Percentiles rank a stretch among this genome's conserved stretches.
These are phyloP conservation scores for Pristis pectinata DNA, from an alignment of 2,797 vertebrate species.

Conservation along the genomic window DNA sequence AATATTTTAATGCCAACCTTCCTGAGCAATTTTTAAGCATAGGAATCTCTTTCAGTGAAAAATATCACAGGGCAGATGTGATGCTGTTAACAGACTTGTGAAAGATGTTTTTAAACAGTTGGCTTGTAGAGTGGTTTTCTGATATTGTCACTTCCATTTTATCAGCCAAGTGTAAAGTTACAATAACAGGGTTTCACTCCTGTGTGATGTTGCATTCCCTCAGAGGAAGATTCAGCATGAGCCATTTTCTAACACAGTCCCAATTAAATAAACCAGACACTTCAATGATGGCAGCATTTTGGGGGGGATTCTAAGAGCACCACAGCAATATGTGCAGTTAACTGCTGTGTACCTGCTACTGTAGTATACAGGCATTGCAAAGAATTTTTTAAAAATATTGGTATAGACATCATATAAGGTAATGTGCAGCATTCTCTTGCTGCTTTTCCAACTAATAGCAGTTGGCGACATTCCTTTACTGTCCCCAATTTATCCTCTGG, in stretches of 20 bases:
- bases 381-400: neutral
- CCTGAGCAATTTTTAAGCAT: neutral
- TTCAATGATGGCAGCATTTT: neutral
- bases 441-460: neutral
- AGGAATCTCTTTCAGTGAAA: neutral
- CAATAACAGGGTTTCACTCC: constrained; percentile 19
- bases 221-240: neutral
- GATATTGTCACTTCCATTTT: constrained; percentile 29
- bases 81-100: constrained; percentile 18
- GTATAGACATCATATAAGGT: neutral
- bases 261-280: constrained; percentile 3
- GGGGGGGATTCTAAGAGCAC: neutral
- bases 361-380: neutral
- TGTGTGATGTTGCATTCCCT: neutral
- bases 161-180: constrained; percentile 29
- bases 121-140: constrained; percentile 10
- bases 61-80: constrained; percentile 14
- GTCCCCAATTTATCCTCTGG: neutral
- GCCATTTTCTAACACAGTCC: neutral
- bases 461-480: neutral
- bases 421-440: neutral
- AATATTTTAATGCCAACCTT: neutral
- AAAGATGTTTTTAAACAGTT: constrained; percentile 13
- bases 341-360: neutral
- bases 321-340: neutral